These are phyloP conservation scores for Pachyseris speciosa DNA, from an alignment of 64 coral and sea anemone genomes.

Conservation along the genomic window DNA sequence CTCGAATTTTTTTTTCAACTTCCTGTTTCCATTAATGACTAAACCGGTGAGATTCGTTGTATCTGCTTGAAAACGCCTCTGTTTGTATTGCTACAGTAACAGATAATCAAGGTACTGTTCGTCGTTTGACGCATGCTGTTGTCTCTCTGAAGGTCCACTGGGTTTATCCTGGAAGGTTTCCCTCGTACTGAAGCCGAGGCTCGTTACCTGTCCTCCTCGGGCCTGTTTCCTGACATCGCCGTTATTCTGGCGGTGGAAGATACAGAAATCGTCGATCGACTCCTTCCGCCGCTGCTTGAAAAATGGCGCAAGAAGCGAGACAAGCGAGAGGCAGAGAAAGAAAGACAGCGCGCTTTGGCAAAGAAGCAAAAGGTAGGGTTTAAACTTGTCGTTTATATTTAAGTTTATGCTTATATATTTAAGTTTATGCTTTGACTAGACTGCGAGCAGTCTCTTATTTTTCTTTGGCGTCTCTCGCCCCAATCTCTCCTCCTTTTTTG, in stretches of 20 bases:
- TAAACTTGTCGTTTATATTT: neutral
- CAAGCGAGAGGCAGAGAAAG: slow-evolving; percentile 88
- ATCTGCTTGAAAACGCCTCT: no score
- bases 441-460: no score
- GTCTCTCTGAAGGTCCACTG: slow-evolving; percentile 66
- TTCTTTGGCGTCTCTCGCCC: no score
- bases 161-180: slow-evolving; percentile 94
- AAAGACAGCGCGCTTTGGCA: slow-evolving; percentile 77
- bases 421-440: no score
- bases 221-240: slow-evolving; percentile 83
- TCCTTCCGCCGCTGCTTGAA: slow-evolving; percentile 83
- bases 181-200: slow-evolving; percentile 83
- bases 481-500: no score
- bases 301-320: slow-evolving; percentile 92
- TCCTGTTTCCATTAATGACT: no score
- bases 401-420: neutral
- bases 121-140: neutral
- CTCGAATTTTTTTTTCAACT: no score
- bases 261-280: slow-evolving; percentile 82
- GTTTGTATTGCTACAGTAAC: neutral
- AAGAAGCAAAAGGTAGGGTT: slow-evolving; percentile 72
- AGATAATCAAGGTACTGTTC: neutral
- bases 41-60: no score
- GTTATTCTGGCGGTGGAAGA: slow-evolving; percentile 90
- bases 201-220: slow-evolving; percentile 67